Conservation (phyloP, 2,888 invertebrate genomes). For the Cataglyphis altisquamis region DNA sequence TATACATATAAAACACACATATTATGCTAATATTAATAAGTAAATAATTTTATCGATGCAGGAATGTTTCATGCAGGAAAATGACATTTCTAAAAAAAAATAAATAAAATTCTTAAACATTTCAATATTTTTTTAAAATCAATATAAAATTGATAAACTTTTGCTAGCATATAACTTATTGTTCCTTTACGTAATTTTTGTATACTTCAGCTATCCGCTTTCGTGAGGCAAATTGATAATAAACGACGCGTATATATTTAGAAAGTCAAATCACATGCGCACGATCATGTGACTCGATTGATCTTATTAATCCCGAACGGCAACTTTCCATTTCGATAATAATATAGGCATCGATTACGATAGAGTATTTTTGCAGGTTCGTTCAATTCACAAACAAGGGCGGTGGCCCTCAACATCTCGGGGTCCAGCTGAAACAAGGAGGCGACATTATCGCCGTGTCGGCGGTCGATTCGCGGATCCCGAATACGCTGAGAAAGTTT, state of each 20-base stretch:
- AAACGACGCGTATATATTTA: not conserved
- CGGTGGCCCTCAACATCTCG: conserved; percentile 89
- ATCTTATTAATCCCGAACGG: not conserved
- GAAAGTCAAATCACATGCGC: not conserved
- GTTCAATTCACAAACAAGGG: conserved; percentile 90
- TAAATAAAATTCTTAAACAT: not conserved
- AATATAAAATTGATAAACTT: not conserved
- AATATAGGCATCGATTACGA: not conserved
- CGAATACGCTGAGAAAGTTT: conserved; percentile 88
- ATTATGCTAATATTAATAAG: too few relatives aligned
- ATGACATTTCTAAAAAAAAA: not conserved
- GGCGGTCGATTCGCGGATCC: conserved; percentile 87
- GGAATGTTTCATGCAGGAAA: not conserved
- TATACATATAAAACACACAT: not conserved
- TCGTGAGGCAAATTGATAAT: not conserved
- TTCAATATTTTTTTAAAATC: not conserved
- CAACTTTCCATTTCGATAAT: not conserved
- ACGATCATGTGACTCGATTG: not conserved
- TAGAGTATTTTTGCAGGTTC: conserved; percentile 86
- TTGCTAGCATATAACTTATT: not conserved
- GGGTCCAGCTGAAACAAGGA: conserved; percentile 89
- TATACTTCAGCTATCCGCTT: not conserved
- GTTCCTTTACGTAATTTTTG: not conserved
- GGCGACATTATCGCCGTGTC: conserved; percentile 90
- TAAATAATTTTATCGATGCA: not conserved